phyloP scores from a whole-genome alignment of 1,140 invertebrate species.

The Fragariocoptes setiger region DNA sequence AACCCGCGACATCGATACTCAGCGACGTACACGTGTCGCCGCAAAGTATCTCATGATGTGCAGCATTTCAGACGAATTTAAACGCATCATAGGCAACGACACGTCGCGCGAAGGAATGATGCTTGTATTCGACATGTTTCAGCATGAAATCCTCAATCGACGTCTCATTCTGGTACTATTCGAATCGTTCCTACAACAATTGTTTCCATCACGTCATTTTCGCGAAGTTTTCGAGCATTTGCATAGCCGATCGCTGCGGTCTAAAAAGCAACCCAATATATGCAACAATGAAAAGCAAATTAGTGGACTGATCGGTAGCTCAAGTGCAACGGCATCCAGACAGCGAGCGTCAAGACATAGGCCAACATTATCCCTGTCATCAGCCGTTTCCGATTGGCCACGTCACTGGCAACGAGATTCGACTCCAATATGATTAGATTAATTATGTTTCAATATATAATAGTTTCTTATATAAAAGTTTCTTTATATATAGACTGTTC shows the following conservation, averaged over 20 bases:
- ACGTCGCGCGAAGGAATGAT: conserved; percentile 52
- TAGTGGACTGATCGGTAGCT: neutral
- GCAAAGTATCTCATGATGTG: conserved; percentile 52
- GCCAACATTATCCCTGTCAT: neutral
- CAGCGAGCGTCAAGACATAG: neutral
- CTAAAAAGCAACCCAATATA: neutral
- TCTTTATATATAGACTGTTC: no score
- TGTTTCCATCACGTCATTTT: conserved; percentile 41
- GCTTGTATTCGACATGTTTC: conserved; percentile 55
- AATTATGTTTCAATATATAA: no score
- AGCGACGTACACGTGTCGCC: conserved; percentile 42
- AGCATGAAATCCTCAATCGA: conserved; percentile 48
- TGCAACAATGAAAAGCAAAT: neutral
- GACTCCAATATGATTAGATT: no score
- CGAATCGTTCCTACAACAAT: conserved; percentile 37
- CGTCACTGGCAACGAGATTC: neutral
- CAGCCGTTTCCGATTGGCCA: neutral
- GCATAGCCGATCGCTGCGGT: conserved; percentile 16
- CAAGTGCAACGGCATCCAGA: neutral
- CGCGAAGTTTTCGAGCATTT: conserved; percentile 27
- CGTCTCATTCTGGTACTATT: conserved; percentile 54
- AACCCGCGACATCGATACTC: conserved; percentile 32
- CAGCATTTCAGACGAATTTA: conserved; percentile 39
- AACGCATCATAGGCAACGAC: conserved; percentile 62
- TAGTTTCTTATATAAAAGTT: no score